A percentile compares a stretch with the other conserved stretches of the same genome.
These are phyloP conservation scores for Cosmopolites sordidus DNA, from an alignment of 2,888 invertebrate species.

Conservation along the genomic window DNA sequence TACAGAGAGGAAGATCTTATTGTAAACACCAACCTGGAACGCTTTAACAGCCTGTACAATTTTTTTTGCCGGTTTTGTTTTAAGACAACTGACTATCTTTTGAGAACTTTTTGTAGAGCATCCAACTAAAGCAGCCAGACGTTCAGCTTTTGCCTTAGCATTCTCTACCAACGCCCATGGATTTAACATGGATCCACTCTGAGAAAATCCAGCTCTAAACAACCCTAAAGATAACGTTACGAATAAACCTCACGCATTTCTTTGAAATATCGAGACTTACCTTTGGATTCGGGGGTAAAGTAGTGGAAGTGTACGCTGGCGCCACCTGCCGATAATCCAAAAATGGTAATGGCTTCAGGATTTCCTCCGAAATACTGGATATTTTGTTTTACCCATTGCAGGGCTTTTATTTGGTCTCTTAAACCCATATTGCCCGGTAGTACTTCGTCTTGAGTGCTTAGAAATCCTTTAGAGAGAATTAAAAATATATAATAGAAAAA, in stretches of 20 bases:
- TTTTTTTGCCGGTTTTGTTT: constrained; percentile 56
- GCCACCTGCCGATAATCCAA: constrained; percentile 71
- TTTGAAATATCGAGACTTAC: constrained; percentile 43
- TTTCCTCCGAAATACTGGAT: constrained; percentile 69
- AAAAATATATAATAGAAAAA: neutral
- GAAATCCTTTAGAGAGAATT: constrained; percentile 65
- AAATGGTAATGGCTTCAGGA: constrained; percentile 62
- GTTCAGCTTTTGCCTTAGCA: constrained; percentile 57
- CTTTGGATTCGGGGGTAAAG: constrained; percentile 59
- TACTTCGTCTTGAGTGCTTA: constrained; percentile 66
- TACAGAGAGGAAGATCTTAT: too few relatives aligned
- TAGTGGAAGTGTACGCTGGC: constrained; percentile 72
- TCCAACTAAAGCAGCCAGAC: constrained; percentile 58
- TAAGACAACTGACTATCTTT: constrained; percentile 57
- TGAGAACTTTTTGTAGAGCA: constrained; percentile 55
- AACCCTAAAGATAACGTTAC: too few relatives aligned
- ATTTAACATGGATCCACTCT: constrained; percentile 65
- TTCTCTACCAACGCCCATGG: constrained; percentile 56
- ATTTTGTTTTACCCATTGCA: constrained; percentile 66
- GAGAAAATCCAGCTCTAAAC: constrained; percentile 62
- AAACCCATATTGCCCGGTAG: constrained; percentile 70
- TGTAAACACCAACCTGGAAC: constrained; percentile 46
- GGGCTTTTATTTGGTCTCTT: constrained; percentile 68
- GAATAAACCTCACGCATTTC: too few relatives aligned
- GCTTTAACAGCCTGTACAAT: constrained; percentile 57